Percentiles rank a stretch among this genome's conserved stretches.
These are phyloP conservation scores for Axea sp. DNA, from an alignment of 2,888 invertebrate genomes.

Conservation along the genomic window DNA sequence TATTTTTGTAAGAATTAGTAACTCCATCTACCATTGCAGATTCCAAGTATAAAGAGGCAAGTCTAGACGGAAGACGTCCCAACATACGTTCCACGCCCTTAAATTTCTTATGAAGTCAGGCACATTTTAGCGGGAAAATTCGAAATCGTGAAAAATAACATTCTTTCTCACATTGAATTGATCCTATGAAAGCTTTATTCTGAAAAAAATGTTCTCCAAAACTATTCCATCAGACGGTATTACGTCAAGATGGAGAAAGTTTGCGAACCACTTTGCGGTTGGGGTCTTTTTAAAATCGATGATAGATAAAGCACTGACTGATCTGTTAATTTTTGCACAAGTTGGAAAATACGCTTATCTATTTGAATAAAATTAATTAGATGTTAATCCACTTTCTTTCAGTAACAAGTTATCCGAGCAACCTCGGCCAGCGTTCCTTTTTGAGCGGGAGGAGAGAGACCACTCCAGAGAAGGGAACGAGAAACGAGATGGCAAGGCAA, in stretches of 20 bases:
- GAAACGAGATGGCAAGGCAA: conserved; percentile 73
- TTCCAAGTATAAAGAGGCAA: no score
- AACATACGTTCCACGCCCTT: no score
- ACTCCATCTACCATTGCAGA: no score
- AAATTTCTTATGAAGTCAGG: no score
- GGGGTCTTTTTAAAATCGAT: background rate
- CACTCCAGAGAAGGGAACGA: no score
- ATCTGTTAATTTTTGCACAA: background rate
- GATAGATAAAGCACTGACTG: background rate
- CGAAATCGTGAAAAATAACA: no score
- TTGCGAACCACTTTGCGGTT: background rate
- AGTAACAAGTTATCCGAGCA: conserved; percentile 9
- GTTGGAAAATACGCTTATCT: conserved; percentile 4
- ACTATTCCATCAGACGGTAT: background rate
- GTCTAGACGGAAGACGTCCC: no score
- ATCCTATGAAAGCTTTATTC: no score
- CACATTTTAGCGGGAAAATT: no score
- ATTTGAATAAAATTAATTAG: conserved; percentile 3
- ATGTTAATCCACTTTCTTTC: conserved; percentile 27
- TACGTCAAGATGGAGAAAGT: conserved; percentile 6
- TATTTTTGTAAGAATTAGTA: no score
- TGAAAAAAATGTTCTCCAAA: background rate
- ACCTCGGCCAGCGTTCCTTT: background rate
- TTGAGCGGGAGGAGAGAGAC: background rate
- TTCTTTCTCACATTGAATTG: no score